Evolutionary conservation across 2,113 vertebrate species (phyloP).

Genomic region (Hiodon alosoides): DNA sequence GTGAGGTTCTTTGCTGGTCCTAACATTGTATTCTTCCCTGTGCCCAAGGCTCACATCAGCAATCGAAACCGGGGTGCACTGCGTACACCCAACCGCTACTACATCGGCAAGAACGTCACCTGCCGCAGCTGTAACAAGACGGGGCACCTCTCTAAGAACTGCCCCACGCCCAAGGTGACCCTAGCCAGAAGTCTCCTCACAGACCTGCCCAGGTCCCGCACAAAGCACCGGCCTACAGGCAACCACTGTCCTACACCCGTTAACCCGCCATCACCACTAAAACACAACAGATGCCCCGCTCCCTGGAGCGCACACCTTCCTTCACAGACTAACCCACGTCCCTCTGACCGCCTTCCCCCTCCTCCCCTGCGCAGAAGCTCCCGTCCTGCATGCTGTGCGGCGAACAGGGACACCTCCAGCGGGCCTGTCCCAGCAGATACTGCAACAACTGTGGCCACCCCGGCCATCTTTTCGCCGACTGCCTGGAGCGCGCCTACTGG

Average conservation of each 20-base stretch:
- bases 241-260: not conserved
- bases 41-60: constrained; percentile 44
- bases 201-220: not conserved
- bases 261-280: not conserved
- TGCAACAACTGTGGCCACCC: constrained; percentile 84
- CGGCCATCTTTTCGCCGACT: constrained; percentile 67
- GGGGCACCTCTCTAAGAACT: constrained; percentile 91
- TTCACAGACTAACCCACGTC: not conserved
- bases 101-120: constrained; percentile 68
- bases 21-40: constrained; percentile 2
- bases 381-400: constrained; percentile 78
- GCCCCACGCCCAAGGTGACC: constrained; percentile 74
- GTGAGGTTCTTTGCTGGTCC: not conserved
- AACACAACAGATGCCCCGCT: not conserved
- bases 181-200: not conserved
- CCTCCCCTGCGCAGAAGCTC: constrained; percentile 61
- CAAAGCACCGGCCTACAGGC: not conserved
- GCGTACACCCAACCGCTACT: constrained; percentile 66
- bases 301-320: constrained; percentile 15
- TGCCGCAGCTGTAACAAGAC: constrained; percentile 76
- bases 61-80: constrained; percentile 8
- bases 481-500: constrained; percentile 73
- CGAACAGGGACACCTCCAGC: constrained; percentile 61
- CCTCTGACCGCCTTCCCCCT: constrained; percentile 21
- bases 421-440: constrained; percentile 69